phyloP scores from a whole-genome alignment of 2,888 invertebrate species.

The Pharmacophagus antenor region DNA sequence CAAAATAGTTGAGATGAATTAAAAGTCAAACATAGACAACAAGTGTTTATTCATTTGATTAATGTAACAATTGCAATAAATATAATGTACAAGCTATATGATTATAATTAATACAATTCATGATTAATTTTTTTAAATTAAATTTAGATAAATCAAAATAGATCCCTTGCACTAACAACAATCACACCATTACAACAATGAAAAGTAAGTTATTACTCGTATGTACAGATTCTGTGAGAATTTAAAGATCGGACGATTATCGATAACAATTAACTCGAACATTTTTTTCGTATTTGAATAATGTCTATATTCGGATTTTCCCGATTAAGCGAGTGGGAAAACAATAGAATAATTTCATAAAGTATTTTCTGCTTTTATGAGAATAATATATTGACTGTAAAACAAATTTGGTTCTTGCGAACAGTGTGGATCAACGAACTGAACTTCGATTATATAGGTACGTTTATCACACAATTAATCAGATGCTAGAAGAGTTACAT shows the following conservation, averaged over 20 bases:
- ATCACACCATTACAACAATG: background rate
- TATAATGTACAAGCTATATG: constrained; percentile 3
- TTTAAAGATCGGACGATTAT: background rate
- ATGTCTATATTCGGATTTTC: background rate
- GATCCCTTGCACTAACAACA: background rate
- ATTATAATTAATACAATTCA: constrained; percentile 7
- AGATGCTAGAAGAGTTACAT: too few species aligned
- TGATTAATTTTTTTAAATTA: constrained; percentile 1
- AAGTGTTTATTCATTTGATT: constrained; percentile 27
- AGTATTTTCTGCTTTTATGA: too few species aligned
- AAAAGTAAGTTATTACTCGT: background rate
- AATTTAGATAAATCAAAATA: constrained; percentile 4
- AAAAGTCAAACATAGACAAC: constrained; percentile 7
- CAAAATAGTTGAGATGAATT: too few species aligned
- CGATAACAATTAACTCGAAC: background rate
- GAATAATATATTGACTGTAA: too few species aligned
- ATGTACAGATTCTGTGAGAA: background rate
- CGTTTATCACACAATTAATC: too few species aligned
- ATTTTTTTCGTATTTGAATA: background rate
- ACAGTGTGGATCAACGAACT: too few species aligned
- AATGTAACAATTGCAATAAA: constrained; percentile 27
- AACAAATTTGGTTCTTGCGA: too few species aligned
- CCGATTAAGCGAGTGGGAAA: background rate
- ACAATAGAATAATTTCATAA: too few species aligned
- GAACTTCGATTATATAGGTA: too few species aligned